Conservation (phyloP, 2,888 invertebrate species). For the Antheraea assamensis region DNA sequence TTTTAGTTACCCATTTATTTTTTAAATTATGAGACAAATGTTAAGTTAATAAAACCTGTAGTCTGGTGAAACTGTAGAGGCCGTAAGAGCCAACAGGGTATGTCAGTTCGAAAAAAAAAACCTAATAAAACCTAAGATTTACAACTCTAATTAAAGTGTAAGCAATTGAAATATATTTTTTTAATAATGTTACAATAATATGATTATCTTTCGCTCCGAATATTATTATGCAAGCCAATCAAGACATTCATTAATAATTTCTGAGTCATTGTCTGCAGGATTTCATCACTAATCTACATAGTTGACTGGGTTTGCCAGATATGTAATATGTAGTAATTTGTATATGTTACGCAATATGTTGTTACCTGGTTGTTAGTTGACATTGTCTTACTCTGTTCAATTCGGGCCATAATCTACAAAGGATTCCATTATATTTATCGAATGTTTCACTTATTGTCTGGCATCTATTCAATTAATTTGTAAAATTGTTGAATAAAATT, state of each 20-base stretch:
- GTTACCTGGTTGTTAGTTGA: constrained; percentile 1
- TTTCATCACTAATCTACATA: constrained; percentile 42
- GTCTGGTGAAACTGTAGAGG: too few relatives aligned
- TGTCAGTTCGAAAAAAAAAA: too few relatives aligned
- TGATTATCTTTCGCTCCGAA: constrained; percentile 1
- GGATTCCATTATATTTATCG: not conserved
- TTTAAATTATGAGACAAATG: not conserved
- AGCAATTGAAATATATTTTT: not conserved
- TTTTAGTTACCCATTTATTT: not conserved
- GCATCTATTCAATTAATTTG: not conserved
- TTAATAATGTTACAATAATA: not conserved
- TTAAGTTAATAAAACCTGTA: not conserved
- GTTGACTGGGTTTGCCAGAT: constrained; percentile 30
- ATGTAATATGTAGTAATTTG: constrained; percentile 29
- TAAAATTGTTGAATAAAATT: not conserved
- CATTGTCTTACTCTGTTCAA: too few relatives aligned
- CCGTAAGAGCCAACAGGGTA: too few relatives aligned
- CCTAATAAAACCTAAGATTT: not conserved
- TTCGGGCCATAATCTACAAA: not conserved
- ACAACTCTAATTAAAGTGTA: not conserved
- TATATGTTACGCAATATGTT: constrained; percentile 31
- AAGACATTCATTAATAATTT: constrained; percentile 23
- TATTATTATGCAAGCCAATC: constrained; percentile 23
- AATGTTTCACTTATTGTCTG: not conserved
- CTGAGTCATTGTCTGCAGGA: constrained; percentile 34